phyloP scores from a whole-genome alignment of 2,113 vertebrate genomes.

The Stegastes partitus region DNA sequence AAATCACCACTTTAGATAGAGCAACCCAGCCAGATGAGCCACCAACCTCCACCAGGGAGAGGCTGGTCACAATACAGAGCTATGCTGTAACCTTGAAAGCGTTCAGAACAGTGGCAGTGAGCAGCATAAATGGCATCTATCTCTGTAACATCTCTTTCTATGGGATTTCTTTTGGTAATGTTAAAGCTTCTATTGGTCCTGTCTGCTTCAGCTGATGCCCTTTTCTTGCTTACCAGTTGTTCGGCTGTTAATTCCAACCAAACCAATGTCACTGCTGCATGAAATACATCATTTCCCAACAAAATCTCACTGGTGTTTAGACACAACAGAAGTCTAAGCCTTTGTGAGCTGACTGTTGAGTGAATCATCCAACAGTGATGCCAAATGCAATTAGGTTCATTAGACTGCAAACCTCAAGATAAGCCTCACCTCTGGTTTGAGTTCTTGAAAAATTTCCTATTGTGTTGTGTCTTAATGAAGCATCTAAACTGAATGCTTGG shows the following conservation, averaged over 20 bases:
- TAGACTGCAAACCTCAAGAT: not conserved
- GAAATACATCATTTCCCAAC: conserved; percentile 3
- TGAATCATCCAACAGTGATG: not conserved
- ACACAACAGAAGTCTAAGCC: not conserved
- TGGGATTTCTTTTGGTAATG: not conserved
- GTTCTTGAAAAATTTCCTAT: not conserved
- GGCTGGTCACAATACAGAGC: not conserved
- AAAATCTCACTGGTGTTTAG: not conserved
- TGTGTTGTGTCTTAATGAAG: not conserved
- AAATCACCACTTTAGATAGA: too few species aligned
- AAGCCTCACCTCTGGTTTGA: not conserved
- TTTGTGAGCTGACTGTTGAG: not conserved
- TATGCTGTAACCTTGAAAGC: not conserved
- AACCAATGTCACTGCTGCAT: not conserved
- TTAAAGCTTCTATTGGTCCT: not conserved
- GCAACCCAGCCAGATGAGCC: too few species aligned
- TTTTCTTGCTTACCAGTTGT: not conserved
- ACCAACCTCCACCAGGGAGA: not conserved
- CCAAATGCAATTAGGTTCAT: not conserved
- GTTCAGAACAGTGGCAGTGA: not conserved
- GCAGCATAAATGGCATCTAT: not conserved
- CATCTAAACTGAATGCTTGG: not conserved
- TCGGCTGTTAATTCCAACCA: not conserved
- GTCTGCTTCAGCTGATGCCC: not conserved
- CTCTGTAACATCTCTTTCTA: not conserved